phyloP scores from a whole-genome alignment of 2,113 vertebrate genomes.

The Marmota flaviventris region DNA sequence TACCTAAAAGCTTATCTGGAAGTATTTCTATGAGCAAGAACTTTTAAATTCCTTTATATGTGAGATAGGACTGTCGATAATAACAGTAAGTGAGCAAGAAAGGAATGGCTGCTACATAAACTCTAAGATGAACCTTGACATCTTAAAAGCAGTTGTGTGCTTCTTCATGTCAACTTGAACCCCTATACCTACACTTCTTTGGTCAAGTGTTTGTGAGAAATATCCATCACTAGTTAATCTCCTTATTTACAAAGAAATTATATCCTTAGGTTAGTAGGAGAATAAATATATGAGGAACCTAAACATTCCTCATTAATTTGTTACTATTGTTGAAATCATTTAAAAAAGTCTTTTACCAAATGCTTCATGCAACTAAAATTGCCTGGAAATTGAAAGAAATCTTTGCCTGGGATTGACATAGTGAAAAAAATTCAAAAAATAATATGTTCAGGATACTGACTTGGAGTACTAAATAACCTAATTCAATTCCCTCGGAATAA shows the following conservation, averaged over 20 bases:
- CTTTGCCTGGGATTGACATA: background rate
- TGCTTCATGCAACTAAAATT: background rate
- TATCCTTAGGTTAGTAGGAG: background rate
- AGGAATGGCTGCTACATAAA: background rate
- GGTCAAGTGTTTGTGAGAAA: conserved; percentile 25
- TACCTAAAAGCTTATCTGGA: background rate
- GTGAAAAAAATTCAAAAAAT: background rate
- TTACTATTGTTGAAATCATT: background rate
- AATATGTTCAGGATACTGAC: background rate
- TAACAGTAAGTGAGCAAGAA: background rate
- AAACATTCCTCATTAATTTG: background rate
- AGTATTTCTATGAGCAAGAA: background rate
- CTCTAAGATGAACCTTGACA: background rate
- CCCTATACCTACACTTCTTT: background rate
- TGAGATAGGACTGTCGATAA: background rate
- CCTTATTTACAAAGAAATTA: background rate
- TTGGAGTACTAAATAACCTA: background rate
- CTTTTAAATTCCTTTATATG: background rate
- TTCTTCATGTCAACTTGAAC: background rate
- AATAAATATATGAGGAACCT: background rate
- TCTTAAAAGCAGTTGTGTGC: background rate
- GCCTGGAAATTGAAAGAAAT: conserved; percentile 21
- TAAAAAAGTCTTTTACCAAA: background rate
- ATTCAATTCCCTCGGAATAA: background rate
- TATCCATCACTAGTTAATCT: background rate